Conservation (phyloP, 2,888 invertebrate genomes). For the Drosophila quinaria region DNA sequence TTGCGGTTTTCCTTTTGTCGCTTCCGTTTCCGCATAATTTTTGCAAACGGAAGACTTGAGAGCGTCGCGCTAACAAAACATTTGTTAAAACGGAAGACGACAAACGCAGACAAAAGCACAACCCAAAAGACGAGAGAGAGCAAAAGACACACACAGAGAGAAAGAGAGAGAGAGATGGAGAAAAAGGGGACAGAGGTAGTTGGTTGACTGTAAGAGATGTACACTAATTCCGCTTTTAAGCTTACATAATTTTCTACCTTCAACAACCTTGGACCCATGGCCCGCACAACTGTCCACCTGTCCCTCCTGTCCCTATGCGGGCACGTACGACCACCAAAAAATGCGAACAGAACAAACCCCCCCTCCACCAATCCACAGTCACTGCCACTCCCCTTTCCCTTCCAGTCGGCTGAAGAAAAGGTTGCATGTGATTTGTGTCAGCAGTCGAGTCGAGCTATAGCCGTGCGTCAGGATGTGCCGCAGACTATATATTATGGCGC, state of each 20-base stretch:
- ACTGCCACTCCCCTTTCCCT: neutral
- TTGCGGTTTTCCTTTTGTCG: constrained; percentile 84
- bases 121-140: neutral
- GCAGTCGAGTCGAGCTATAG: constrained; percentile 36
- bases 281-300: constrained; percentile 46
- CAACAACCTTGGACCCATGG: constrained; percentile 45
- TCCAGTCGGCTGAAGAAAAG: constrained; percentile 51
- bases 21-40: constrained; percentile 82
- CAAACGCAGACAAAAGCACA: constrained; percentile 68
- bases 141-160: neutral
- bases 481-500: constrained; percentile 75
- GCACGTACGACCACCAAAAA: constrained; percentile 72
- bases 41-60: constrained; percentile 70
- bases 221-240: constrained; percentile 67
- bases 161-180: neutral
- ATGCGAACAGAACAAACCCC: constrained; percentile 37
- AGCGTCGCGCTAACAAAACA: constrained; percentile 74
- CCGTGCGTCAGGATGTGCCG: constrained; percentile 59
- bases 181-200: neutral
- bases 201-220: constrained; percentile 7
- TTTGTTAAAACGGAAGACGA: constrained; percentile 77
- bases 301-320: constrained; percentile 31
- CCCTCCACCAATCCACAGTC: neutral
- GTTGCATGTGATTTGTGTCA: constrained; percentile 78
- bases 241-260: constrained; percentile 72